These are phyloP conservation scores for Rissa tridactyla DNA, from an alignment of 2,113 vertebrate genomes.

Conservation along the genomic window DNA sequence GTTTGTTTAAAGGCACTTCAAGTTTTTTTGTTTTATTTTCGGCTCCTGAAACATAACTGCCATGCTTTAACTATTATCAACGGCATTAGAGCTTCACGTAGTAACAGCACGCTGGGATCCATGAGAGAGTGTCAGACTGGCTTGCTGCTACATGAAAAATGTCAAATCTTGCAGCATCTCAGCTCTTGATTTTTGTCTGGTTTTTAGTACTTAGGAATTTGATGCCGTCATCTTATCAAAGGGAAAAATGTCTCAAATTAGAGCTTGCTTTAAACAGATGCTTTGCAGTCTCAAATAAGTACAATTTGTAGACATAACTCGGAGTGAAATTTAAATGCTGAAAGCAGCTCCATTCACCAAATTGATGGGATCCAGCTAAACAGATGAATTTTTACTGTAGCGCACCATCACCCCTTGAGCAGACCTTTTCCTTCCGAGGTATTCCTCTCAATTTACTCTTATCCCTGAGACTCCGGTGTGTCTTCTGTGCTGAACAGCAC, in stretches of 20 bases:
- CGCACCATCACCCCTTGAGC: neutral
- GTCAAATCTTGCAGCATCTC: constrained; percentile 22
- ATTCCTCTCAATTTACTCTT: neutral
- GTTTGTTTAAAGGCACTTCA: constrained; percentile 27
- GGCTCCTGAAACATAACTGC: neutral
- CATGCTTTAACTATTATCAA: constrained; percentile 27
- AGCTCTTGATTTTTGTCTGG: constrained; percentile 38
- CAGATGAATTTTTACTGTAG: neutral
- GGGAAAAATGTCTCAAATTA: constrained; percentile 42
- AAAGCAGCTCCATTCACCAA: neutral
- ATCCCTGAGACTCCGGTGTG: neutral
- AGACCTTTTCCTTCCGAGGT: neutral
- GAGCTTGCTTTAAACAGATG: constrained; percentile 27
- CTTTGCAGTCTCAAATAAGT: neutral
- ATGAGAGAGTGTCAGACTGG: constrained; percentile 27
- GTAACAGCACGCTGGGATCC: constrained; percentile 1
- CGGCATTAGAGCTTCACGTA: constrained; percentile 9
- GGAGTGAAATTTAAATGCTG: neutral
- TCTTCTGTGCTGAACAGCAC: neutral
- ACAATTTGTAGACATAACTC: neutral
- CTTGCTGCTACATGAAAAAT: constrained; percentile 53
- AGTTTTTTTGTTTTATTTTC: neutral
- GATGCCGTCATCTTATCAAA: constrained; percentile 24
- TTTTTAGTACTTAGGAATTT: constrained; percentile 41
- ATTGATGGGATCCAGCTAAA: neutral